A percentile compares a stretch with the other conserved stretches of the same genome.
Evolutionary conservation across 2,113 vertebrate genomes (phyloP).

Genomic region (Glaucomys volans): DNA sequence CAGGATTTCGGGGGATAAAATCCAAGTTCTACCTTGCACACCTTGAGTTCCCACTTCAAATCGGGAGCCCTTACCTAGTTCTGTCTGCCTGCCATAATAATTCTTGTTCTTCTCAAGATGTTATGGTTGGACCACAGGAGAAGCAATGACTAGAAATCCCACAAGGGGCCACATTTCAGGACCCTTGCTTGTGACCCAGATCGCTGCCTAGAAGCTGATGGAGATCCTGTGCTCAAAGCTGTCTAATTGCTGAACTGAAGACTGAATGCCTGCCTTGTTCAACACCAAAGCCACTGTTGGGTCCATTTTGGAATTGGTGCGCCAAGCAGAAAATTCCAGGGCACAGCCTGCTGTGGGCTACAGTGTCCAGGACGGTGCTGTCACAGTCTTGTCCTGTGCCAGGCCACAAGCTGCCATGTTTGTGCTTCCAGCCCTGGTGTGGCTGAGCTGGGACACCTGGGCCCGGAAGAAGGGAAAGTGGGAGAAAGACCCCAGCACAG

Average conservation of each 20-base stretch:
- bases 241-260: slow-evolving; percentile 22
- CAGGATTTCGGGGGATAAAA: neutral
- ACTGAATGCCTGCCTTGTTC: slow-evolving; percentile 54
- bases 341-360: neutral
- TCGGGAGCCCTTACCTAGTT: neutral
- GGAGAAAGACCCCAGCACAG: neutral
- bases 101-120: neutral
- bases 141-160: neutral
- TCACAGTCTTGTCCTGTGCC: accelerated
- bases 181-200: neutral
- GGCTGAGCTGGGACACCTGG: slow-evolving; percentile 85
- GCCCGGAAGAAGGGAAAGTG: slow-evolving; percentile 56
- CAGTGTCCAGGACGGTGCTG: neutral
- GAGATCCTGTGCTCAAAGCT: neutral
- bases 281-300: neutral
- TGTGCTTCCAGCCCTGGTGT: slow-evolving; percentile 83
- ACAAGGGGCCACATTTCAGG: neutral
- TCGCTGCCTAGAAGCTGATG: neutral
- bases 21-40: neutral
- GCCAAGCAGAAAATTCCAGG: slow-evolving; percentile 59
- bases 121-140: accelerated
- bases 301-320: slow-evolving; percentile 45
- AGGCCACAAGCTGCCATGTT: slow-evolving; percentile 79
- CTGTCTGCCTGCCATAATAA: neutral
- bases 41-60: neutral